These are phyloP conservation scores for Cryptocephalus moraei DNA, from an alignment of 2,888 invertebrate species.

Conservation along the genomic window DNA sequence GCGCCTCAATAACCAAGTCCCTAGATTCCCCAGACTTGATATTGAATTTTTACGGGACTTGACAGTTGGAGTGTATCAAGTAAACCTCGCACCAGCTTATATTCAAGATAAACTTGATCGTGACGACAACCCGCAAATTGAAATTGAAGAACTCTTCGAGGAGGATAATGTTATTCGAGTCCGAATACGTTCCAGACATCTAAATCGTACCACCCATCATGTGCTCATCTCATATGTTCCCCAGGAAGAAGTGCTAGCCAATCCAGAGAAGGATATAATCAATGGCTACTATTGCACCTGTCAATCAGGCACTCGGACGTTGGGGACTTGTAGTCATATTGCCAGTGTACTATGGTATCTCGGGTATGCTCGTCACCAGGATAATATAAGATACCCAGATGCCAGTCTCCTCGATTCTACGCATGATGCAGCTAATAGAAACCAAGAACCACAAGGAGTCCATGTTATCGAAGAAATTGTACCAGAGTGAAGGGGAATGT, in stretches of 20 bases:
- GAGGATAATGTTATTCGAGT: background rate
- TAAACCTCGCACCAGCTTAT: slow-evolving; percentile 1
- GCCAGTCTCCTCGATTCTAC: background rate
- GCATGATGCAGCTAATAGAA: background rate
- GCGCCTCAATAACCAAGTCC: background rate
- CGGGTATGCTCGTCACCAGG: background rate
- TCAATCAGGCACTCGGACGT: background rate
- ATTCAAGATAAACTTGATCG: background rate
- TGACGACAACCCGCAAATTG: background rate
- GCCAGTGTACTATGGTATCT: background rate
- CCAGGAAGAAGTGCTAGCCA: background rate
- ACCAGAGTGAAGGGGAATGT: no score
- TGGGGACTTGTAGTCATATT: background rate
- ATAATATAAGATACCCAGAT: background rate
- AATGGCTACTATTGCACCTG: slow-evolving; percentile 2
- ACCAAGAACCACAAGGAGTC: background rate
- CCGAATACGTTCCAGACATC: background rate
- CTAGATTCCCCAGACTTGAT: background rate
- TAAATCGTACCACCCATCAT: background rate
- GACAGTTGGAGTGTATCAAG: slow-evolving; percentile 1
- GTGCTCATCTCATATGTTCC: background rate
- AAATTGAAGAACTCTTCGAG: background rate
- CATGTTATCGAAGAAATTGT: no score
- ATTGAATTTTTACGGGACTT: background rate
- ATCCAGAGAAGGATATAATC: background rate